Evolutionary conservation across 2,113 vertebrate species (phyloP).

Genomic region (Meleagris gallopavo): DNA sequence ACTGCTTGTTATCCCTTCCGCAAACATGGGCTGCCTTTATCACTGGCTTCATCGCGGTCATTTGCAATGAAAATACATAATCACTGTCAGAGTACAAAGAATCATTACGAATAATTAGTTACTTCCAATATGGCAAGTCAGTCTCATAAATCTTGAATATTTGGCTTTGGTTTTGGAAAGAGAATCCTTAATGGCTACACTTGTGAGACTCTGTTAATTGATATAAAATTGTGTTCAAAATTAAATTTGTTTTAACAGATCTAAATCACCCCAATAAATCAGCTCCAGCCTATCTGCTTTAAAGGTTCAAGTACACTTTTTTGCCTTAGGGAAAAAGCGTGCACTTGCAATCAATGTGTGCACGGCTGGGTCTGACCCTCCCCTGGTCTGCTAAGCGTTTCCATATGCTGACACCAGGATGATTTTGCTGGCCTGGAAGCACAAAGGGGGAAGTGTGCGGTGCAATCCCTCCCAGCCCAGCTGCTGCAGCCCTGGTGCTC

Average conservation of each 20-base stretch:
- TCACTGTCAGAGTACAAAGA: conserved; percentile 50
- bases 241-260: conserved; percentile 60
- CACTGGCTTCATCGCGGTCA: conserved; percentile 40
- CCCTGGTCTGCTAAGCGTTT: background rate
- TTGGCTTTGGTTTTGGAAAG: conserved; percentile 60
- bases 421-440: background rate
- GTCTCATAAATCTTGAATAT: conserved; percentile 58
- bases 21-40: background rate
- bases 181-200: conserved; percentile 55
- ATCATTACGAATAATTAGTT: conserved; percentile 51
- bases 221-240: conserved; percentile 68
- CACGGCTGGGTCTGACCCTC: background rate
- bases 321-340: background rate
- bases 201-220: conserved; percentile 62
- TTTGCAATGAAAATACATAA: conserved; percentile 68
- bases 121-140: conserved; percentile 46
- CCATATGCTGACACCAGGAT: background rate
- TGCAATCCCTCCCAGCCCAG: accelerated
- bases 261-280: conserved; percentile 64
- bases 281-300: conserved; percentile 17
- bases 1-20: background rate
- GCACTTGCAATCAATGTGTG: background rate
- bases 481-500: accelerated
- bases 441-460: background rate
- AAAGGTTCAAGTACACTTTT: conserved; percentile 1